Percentiles rank a stretch among this genome's conserved stretches.
phyloP scores from a whole-genome alignment of 2,888 invertebrate species.

The Blastobasis lacticolella region DNA sequence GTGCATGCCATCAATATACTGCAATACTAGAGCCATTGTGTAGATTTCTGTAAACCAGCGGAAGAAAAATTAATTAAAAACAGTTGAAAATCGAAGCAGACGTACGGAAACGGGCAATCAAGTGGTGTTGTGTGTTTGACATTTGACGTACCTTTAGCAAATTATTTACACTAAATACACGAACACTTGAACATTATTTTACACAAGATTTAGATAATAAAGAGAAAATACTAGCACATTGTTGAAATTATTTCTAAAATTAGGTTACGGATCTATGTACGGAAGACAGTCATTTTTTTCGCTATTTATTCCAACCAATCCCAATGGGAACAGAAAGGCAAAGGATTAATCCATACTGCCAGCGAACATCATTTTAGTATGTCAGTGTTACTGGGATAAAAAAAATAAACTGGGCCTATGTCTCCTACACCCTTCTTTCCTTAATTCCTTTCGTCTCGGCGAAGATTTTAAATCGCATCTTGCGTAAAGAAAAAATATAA shows the following conservation, averaged over 20 bases:
- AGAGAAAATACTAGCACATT: not conserved
- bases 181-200: not conserved
- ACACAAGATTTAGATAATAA: not conserved
- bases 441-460: too few relatives aligned
- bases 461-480: too few relatives aligned
- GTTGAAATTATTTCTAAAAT: constrained; percentile 4
- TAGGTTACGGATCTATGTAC: constrained; percentile 13
- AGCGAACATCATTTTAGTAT: too few relatives aligned
- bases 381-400: not conserved
- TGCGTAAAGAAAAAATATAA: too few relatives aligned
- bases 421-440: too few relatives aligned
- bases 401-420: not conserved
- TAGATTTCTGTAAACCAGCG: constrained; percentile 59
- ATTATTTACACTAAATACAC: too few relatives aligned
- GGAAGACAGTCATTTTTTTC: constrained; percentile 6
- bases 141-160: too few relatives aligned
- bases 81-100: constrained; percentile 5
- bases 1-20: constrained; percentile 85
- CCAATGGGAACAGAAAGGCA: not conserved
- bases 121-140: too few relatives aligned
- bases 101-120: not conserved
- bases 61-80: constrained; percentile 15
- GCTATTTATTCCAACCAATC: not conserved
- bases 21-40: constrained; percentile 86
- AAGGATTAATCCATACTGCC: not conserved